Base-by-base conservation (phyloP, 2,113 vertebrate species). In the Chloropsis cyanopogon region DNA sequence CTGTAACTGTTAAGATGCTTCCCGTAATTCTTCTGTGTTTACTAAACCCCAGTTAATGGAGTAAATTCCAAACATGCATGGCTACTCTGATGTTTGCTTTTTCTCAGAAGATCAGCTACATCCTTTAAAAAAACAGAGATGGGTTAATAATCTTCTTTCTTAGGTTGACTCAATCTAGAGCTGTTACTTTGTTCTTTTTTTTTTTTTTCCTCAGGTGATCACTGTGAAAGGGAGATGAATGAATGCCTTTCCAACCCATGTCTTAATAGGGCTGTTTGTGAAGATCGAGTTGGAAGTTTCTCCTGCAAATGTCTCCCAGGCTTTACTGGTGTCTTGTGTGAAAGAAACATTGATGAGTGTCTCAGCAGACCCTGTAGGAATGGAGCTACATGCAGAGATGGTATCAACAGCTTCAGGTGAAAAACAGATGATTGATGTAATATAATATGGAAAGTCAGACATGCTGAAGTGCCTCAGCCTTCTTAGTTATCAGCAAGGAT, bases 211-310 rank as follows among this genome's bases (percentile, higher is more conserved):
- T 29, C 91, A 98, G 98, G 98, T 86, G 64, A 77, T 82, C 98
- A 82, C 15, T 99, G 99, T 96, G 99, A 99, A 96, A 97, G 87
- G 82, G 99, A 99, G 91, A 97, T 99, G 56, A 97, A 99, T 71
- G 99, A 99, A 96, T 99, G 99, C 88, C 98, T 98, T 49, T 98
- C 99, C 69, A 98, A 91, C 89, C 99, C 99, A 1, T 99, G 99
- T 96, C 96, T 98, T 93, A 99, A 99, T 65, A 98, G 97, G n/a
- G 99, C 98, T 15, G 50, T 97, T 86, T 99, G 99, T 95, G 98
- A 98, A 94, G 99, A 99, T 97, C 79, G 97, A 93, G 96, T 98
- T 17, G 98, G 98, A 4, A 95, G 98, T 24, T 99, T 99, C 96
- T 92, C 96, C 50, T 99, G 99, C 96, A 98, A 97, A 70, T 99